Evolutionary conservation across 2,113 vertebrate species (phyloP).

Genomic region (Synchiropus splendidus): DNA sequence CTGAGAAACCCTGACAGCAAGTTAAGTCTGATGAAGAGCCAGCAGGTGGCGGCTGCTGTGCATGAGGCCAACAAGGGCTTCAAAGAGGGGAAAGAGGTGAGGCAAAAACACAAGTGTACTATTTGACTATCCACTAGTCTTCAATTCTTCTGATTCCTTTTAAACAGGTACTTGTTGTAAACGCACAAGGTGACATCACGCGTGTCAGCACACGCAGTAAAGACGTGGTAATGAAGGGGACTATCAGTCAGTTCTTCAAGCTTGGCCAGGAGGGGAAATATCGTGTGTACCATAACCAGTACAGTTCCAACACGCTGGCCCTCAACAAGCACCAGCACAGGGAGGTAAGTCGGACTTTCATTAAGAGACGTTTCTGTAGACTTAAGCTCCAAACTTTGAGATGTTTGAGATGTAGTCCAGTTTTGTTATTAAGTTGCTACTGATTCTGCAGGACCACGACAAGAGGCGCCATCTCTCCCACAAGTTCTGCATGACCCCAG

Average conservation of each 20-base stretch:
- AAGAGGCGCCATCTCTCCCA: constrained; percentile 93
- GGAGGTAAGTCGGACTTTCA: constrained; percentile 53
- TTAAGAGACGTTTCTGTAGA: neutral
- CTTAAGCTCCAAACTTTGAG: too few species aligned
- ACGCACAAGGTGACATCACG: constrained; percentile 83
- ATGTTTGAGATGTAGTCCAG: too few species aligned
- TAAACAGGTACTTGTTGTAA: constrained; percentile 79
- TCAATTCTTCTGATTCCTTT: neutral
- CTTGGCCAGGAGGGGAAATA: constrained; percentile 96
- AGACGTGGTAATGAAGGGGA: constrained; percentile 84
- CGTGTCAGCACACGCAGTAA: constrained; percentile 75
- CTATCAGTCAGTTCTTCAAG: constrained; percentile 79
- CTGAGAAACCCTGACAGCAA: constrained; percentile 92
- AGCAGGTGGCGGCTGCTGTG: constrained; percentile 83
- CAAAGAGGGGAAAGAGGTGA: constrained; percentile 90
- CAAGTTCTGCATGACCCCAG: constrained; percentile 94
- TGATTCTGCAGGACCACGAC: constrained; percentile 76
- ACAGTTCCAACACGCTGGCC: constrained; percentile 86
- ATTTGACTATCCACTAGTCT: too few species aligned
- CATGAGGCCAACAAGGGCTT: constrained; percentile 84
- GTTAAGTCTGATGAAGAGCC: constrained; percentile 85
- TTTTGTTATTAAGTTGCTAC: constrained; percentile 2
- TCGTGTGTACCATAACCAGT: constrained; percentile 95
- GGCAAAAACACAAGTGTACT: neutral
- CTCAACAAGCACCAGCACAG: constrained; percentile 98